These are phyloP conservation scores for Synchiropus splendidus DNA, from an alignment of 2,113 vertebrate genomes.

Conservation along the genomic window DNA sequence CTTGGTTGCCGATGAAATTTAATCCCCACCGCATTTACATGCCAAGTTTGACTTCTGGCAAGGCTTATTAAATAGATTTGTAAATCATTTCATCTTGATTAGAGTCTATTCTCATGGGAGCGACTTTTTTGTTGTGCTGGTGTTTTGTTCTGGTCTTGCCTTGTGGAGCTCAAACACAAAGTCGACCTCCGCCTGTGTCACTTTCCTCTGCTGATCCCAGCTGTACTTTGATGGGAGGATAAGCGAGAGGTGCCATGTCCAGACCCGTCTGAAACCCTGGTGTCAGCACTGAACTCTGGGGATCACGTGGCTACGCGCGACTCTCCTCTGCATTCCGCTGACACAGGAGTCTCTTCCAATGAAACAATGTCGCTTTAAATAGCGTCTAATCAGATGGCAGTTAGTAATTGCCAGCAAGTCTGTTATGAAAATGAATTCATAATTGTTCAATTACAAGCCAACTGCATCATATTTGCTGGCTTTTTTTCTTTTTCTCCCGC, in stretches of 20 bases:
- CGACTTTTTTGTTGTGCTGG: conserved; percentile 21
- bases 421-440: too few species aligned
- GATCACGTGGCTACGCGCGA: conserved; percentile 36
- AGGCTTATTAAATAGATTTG: conserved; percentile 72
- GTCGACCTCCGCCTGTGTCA: conserved; percentile 22
- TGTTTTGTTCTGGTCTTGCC: not conserved
- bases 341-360: conserved; percentile 41
- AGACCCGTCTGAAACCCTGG: conserved; percentile 37
- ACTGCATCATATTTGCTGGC: conserved; percentile 33
- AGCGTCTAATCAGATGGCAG: conserved; percentile 53
- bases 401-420: conserved; percentile 29
- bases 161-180: conserved; percentile 44
- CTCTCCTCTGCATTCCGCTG: conserved; percentile 46
- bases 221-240: conserved; percentile 41
- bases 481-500: conserved; percentile 52
- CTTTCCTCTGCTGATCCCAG: conserved; percentile 24
- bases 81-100: conserved; percentile 73
- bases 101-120: conserved; percentile 62
- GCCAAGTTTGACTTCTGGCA: conserved; percentile 71
- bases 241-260: conserved; percentile 43
- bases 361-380: conserved; percentile 53
- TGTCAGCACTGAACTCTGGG: conserved; percentile 47
- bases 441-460: not conserved
- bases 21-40: conserved; percentile 66
- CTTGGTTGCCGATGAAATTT: conserved; percentile 68